Conservation (phyloP, 1,140 invertebrate species). For the Linepithema humile region DNA sequence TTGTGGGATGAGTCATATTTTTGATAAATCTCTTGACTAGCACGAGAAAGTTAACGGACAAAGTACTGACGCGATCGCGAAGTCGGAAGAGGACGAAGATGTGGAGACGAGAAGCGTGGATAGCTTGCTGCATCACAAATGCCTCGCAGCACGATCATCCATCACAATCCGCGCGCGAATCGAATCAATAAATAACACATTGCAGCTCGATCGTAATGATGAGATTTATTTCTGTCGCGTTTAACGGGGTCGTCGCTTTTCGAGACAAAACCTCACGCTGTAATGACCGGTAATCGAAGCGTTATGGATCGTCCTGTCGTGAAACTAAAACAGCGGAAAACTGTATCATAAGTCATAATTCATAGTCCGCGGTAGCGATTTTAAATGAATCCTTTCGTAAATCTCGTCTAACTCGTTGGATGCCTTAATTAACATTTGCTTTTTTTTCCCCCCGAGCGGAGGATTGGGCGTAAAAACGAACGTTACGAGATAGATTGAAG, state of each 20-base stretch:
- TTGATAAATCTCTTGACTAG: neutral
- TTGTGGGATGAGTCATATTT: neutral
- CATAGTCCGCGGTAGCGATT: neutral
- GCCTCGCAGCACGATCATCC: slow-evolving; percentile 12
- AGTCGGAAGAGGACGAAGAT: neutral
- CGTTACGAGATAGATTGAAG: slow-evolving; percentile 34
- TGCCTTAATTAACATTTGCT: neutral
- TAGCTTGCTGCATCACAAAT: neutral
- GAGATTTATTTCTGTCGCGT: slow-evolving; percentile 31
- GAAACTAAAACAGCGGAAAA: neutral
- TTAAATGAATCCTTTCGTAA: slow-evolving; percentile 7
- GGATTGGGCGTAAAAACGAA: neutral
- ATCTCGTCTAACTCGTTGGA: neutral
- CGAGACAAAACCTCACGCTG: neutral
- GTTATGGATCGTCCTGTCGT: neutral
- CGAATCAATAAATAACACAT: slow-evolving; percentile 40
- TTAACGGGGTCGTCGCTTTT: neutral
- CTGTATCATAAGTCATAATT: neutral
- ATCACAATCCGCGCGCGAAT: slow-evolving; percentile 39
- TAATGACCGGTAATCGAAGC: neutral
- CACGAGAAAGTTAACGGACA: neutral
- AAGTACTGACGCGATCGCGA: neutral
- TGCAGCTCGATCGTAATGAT: neutral
- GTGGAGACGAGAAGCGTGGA: slow-evolving; percentile 12
- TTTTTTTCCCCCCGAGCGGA: neutral